Evolutionary conservation across 2,888 invertebrate species (phyloP).

Genomic region (Dasypogon diadema): DNA sequence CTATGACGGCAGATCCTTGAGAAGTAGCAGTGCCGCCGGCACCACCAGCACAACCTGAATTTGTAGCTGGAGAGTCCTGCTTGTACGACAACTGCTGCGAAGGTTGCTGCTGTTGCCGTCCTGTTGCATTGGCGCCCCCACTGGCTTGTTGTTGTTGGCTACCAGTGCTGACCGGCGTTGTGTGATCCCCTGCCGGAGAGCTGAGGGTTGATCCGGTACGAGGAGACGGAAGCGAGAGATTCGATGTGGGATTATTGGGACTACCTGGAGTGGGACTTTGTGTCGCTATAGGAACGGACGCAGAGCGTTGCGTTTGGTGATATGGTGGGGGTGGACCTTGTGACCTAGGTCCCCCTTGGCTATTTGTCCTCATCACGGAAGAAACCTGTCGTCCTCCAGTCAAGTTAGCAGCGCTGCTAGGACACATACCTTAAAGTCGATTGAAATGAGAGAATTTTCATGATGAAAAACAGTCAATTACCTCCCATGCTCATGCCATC

Average conservation of each 20-base stretch:
- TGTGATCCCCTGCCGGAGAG: conserved; percentile 76
- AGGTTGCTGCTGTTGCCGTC: conserved; percentile 47
- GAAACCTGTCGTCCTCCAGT: conserved; percentile 54
- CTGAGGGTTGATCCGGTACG: conserved; percentile 76
- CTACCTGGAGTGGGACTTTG: conserved; percentile 81
- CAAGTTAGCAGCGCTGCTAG: background rate
- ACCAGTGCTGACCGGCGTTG: conserved; percentile 58
- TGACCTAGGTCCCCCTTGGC: conserved; percentile 67
- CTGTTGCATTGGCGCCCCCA: conserved; percentile 52
- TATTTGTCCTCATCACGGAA: conserved; percentile 56
- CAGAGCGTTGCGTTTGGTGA: conserved; percentile 80
- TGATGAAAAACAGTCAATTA: background rate
- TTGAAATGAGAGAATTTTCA: background rate
- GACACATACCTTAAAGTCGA: conserved; percentile 21
- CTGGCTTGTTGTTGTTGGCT: conserved; percentile 54
- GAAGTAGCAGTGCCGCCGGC: conserved; percentile 59
- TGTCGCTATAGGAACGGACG: conserved; percentile 80
- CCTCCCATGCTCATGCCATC: conserved; percentile 50
- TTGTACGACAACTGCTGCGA: conserved; percentile 68
- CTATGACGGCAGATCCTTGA: conserved; percentile 57
- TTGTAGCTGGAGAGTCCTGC: conserved; percentile 51
- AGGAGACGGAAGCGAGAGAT: conserved; percentile 80
- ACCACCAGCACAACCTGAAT: background rate
- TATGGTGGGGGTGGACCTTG: conserved; percentile 85
- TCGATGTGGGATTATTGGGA: conserved; percentile 78